These are phyloP conservation scores for Stenopsyche tienmushanensis DNA, from an alignment of 1,140 invertebrate genomes.

Conservation along the genomic window DNA sequence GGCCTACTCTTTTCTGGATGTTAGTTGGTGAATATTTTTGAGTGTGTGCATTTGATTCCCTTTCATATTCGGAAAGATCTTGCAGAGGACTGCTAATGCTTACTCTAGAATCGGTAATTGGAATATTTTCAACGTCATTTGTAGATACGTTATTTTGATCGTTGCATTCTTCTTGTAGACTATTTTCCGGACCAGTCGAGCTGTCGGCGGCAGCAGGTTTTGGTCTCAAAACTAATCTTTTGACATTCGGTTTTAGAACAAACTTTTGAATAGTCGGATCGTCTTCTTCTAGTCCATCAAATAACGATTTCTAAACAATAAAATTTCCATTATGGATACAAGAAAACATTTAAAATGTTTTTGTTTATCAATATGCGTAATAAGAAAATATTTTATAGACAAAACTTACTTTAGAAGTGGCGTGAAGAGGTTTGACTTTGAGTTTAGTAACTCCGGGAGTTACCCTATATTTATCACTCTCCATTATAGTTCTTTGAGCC, in stretches of 20 bases:
- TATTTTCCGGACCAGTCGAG: not conserved
- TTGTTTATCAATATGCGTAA: no score
- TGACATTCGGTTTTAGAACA: conserved; percentile 62
- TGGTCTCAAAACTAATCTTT: conserved; percentile 61
- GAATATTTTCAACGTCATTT: not conserved
- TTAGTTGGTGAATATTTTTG: conserved; percentile 17
- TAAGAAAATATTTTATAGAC: not conserved
- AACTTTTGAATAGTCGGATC: conserved; percentile 64
- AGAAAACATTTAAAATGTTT: not conserved
- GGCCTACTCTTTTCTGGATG: conserved; percentile 30
- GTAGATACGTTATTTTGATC: not conserved
- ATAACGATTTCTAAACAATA: conserved; percentile 61
- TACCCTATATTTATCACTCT: conserved; percentile 64
- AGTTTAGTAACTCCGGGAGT: conserved; percentile 59
- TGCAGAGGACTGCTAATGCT: conserved; percentile 1
- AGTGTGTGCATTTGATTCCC: not conserved
- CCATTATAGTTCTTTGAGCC: conserved; percentile 63
- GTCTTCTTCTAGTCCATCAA: conserved; percentile 70
- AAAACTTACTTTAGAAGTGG: conserved; percentile 52
- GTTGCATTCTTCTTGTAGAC: not conserved
- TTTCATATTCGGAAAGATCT: not conserved
- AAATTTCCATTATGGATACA: not conserved
- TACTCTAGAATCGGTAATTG: not conserved
- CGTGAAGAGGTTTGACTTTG: conserved; percentile 61
- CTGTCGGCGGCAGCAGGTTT: conserved; percentile 34